phyloP scores from a whole-genome alignment of 1,140 invertebrate genomes.

The Berghia stephanieae region DNA sequence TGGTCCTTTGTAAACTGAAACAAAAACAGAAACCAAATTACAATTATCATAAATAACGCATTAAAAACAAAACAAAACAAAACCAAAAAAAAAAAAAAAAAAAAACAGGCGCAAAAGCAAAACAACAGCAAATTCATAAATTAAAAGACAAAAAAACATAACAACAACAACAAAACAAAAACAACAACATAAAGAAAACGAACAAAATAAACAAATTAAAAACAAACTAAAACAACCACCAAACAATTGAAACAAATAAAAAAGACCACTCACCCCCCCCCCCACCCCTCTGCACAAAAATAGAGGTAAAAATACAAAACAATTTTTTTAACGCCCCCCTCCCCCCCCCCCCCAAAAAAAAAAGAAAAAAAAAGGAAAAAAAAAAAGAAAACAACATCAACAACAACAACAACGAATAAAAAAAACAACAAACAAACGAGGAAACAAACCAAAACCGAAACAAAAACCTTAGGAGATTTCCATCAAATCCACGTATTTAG shows the following conservation, averaged over 20 bases:
- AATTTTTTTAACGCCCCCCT: background rate
- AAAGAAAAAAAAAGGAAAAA: background rate
- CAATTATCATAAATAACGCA: background rate
- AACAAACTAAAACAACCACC: background rate
- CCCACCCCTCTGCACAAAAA: background rate
- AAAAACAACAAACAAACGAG: background rate
- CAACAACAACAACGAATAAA: background rate
- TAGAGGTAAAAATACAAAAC: background rate
- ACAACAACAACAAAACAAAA: slow-evolving; percentile 3
- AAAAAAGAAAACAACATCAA: background rate
- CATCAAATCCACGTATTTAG: no score
- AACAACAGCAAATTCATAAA: background rate
- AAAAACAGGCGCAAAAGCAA: background rate
- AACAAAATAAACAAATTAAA: background rate
- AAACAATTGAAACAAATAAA: background rate
- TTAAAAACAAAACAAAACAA: background rate
- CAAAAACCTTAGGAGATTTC: background rate
- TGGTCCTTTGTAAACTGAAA: slow-evolving; percentile 59
- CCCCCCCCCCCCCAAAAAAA: background rate
- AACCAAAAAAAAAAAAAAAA: background rate
- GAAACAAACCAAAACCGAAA: background rate
- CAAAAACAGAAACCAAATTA: background rate
- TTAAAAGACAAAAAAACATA: slow-evolving; percentile 1
- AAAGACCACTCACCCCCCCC: background rate
- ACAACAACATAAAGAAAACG: background rate